A percentile compares a stretch with the other conserved stretches of the same genome.
Evolutionary conservation across 2,113 vertebrate genomes (phyloP).

Genomic region (Clinocottus analis): DNA sequence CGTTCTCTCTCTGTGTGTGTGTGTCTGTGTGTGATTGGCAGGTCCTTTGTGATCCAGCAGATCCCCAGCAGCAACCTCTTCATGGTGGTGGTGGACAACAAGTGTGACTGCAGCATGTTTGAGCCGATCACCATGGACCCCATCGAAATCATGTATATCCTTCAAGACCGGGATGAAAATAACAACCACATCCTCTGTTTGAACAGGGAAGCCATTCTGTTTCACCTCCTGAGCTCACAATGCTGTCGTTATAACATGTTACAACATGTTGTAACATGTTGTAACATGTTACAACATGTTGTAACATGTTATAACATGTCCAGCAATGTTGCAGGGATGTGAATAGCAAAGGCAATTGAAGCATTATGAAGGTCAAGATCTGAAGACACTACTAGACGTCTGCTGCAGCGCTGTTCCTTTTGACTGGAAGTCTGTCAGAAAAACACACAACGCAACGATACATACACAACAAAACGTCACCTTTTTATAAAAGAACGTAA

Average conservation of each 20-base stretch:
- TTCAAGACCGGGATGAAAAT: constrained; percentile 65
- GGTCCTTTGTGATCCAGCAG: constrained; percentile 99
- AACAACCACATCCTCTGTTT: constrained; percentile 23
- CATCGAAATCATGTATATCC: constrained; percentile 99
- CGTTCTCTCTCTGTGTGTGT: constrained; percentile 29
- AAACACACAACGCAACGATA: neutral
- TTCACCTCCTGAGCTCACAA: constrained; percentile 35
- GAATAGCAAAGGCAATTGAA: constrained; percentile 44
- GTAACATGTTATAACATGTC: too few relatives aligned
- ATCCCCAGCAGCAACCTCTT: constrained; percentile 99
- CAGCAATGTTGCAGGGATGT: constrained; percentile 10
- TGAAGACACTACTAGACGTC: constrained; percentile 16
- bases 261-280: too few relatives aligned
- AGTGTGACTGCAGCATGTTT: constrained; percentile 90
- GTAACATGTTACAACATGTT: too few relatives aligned
- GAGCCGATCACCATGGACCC: constrained; percentile 96
- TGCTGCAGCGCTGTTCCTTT: constrained; percentile 1
- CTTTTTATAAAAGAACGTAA: neutral
- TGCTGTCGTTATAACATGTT: constrained; percentile 12
- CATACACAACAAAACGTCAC: neutral
- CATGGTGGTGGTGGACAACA: constrained; percentile 98
- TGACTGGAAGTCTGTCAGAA: neutral
- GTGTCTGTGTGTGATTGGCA: constrained; percentile 75
- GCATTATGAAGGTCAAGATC: constrained; percentile 34
- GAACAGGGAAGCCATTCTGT: constrained; percentile 19